Evolutionary conservation across 2,888 invertebrate genomes (phyloP).

Genomic region (Amblyjoppa fuscipennis): DNA sequence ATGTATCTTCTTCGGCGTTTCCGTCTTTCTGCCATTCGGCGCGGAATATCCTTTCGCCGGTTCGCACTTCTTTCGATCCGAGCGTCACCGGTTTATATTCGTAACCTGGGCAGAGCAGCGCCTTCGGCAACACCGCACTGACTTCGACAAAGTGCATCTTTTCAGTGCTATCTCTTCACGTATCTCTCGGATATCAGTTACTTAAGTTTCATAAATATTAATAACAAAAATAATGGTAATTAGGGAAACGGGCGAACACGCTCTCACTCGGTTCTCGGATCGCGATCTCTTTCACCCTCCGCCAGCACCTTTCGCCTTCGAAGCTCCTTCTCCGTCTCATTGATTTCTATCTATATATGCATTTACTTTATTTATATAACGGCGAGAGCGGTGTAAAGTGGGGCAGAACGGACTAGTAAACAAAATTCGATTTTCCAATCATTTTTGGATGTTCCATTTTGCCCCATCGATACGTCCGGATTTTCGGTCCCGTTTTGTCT

Average conservation of each 20-base stretch:
- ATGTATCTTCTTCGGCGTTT: constrained; percentile 14
- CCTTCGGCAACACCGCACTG: constrained; percentile 42
- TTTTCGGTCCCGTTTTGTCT: no score
- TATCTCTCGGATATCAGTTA: neutral
- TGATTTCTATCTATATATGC: constrained; percentile 45
- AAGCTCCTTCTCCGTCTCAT: constrained; percentile 53
- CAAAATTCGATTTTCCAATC: no score
- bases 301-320: constrained; percentile 50
- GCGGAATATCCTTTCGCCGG: neutral
- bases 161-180: constrained; percentile 51
- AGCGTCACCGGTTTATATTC: constrained; percentile 7
- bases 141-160: constrained; percentile 66
- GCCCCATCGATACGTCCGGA: no score
- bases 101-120: neutral
- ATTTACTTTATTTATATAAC: constrained; percentile 28
- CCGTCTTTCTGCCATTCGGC: constrained; percentile 16
- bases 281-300: constrained; percentile 55
- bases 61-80: neutral
- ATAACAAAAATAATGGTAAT: no score
- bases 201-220: constrained; percentile 19
- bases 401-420: no score
- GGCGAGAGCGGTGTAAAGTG: no score
- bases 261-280: constrained; percentile 38
- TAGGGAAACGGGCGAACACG: constrained; percentile 69
- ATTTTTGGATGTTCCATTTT: no score